Base-by-base conservation (phyloP, 2,888 invertebrate species). In the Oegoconia quadripuncta region DNA sequence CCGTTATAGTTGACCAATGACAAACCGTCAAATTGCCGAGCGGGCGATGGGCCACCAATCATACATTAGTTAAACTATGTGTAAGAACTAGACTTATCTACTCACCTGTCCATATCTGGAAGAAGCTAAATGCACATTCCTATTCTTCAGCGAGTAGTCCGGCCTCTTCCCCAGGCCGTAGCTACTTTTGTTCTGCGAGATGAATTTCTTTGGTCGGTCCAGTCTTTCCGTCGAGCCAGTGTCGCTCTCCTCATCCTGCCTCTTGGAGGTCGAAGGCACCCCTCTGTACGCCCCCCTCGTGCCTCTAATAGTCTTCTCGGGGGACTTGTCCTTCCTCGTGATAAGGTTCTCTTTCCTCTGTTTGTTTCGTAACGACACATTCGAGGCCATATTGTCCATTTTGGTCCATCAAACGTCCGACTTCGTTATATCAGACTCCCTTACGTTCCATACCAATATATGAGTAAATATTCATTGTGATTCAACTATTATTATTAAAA, bases 61-160 rank as follows among this genome's bases (percentile, higher is more conserved):
- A n/a, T n/a, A n/a, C n/a, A n/a, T n/a, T n/a, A n/a, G n/a, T n/a
- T n/a, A n/a, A n/a, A n/a, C n/a, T n/a, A n/a, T n/a, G n/a, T n/a
- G n/a, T n/a, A n/a, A n/a, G n/a, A n/a, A n/a, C n/a, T n/a, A n/a
- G n/a, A n/a, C n/a, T n/a, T n/a, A n/a, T n/a, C n/a, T n/a, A 68
- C 84, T 81, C 63, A 87, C 87, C 84, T 87, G 88, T 44, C 87
- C 83, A 80, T 88, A 88, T 34, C 88, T 73, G 28, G 86, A 83
- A 1, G 88, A 78, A 3, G 86, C 72, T 71, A 88, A 71, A 68
- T 86, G 84, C 63, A 88, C 81, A 54, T 88, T 88, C 52, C 88
- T 68, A 52, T 78, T 82, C 70, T 88, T 88, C 36, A 87, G 60
- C 11, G 83, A 74, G 65, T 81, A 88, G 55, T 88, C 88, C 1